Evolutionary conservation across 2,113 vertebrate genomes (phyloP).

Genomic region (Crotalus helleri): DNA sequence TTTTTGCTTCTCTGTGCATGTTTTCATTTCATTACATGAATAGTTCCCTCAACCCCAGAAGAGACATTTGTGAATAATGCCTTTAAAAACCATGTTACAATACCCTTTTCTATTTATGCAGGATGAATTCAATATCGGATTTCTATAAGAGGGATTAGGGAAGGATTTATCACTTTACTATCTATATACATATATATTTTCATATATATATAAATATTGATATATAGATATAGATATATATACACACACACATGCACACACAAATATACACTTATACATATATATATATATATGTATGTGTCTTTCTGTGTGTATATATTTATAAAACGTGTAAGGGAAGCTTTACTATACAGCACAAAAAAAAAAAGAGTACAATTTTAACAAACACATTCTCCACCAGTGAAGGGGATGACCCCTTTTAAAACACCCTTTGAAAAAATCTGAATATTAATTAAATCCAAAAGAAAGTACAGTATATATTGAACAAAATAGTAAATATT

Average conservation of each 20-base stretch:
- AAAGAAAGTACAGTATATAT: slow-evolving; percentile 89
- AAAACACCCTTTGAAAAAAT: slow-evolving; percentile 80
- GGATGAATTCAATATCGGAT: slow-evolving; percentile 74
- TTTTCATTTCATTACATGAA: slow-evolving; percentile 57
- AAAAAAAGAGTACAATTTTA: slow-evolving; percentile 73
- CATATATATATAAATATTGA: neutral
- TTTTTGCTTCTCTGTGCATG: slow-evolving; percentile 64
- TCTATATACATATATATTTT: slow-evolving; percentile 73
- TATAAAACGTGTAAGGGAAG: slow-evolving; percentile 82
- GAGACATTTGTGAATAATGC: slow-evolving; percentile 72
- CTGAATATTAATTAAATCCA: slow-evolving; percentile 84
- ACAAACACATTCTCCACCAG: slow-evolving; percentile 88
- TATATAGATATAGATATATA: slow-evolving; percentile 78
- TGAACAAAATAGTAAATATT: slow-evolving; percentile 94
- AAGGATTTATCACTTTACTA: slow-evolving; percentile 74
- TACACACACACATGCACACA: slow-evolving; percentile 43
- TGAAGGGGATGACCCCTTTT: slow-evolving; percentile 71
- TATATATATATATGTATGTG: slow-evolving; percentile 75
- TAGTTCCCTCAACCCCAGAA: slow-evolving; percentile 34
- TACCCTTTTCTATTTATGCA: slow-evolving; percentile 72
- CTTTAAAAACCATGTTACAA: slow-evolving; percentile 67
- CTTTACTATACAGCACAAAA: slow-evolving; percentile 84
- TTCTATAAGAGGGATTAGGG: slow-evolving; percentile 3
- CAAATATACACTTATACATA: neutral
- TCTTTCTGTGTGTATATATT: slow-evolving; percentile 74